A percentile compares a stretch with the other conserved stretches of the same genome.
Evolutionary conservation across 2,113 vertebrate species (phyloP).

Genomic region (Axis porcinus): DNA sequence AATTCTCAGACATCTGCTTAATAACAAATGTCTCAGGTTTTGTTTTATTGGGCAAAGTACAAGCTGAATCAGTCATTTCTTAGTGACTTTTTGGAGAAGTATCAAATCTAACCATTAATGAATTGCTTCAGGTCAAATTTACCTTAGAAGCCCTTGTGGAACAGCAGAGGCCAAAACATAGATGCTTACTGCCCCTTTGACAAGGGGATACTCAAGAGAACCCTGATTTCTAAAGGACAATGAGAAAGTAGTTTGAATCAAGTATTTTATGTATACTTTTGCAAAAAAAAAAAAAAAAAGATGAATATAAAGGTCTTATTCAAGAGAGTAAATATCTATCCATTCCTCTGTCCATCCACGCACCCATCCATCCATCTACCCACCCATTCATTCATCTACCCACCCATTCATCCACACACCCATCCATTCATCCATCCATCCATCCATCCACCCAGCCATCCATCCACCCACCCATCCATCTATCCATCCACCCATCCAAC

Average conservation of each 20-base stretch:
- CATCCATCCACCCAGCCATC: accelerated
- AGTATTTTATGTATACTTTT: not conserved
- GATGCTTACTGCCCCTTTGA: not conserved
- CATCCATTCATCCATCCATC: accelerated
- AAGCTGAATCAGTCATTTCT: not conserved
- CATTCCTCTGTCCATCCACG: not conserved
- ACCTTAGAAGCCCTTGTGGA: not conserved
- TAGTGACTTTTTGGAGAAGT: not conserved
- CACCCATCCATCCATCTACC: accelerated
- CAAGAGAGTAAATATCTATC: not conserved
- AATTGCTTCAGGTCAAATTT: not conserved
- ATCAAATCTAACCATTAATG: not conserved
- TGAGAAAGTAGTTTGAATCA: not conserved
- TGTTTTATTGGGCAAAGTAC: not conserved
- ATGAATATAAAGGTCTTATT: not conserved
- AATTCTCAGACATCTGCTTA: not conserved
- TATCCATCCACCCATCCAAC: accelerated
- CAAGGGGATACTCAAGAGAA: not conserved
- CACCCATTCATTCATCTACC: accelerated
- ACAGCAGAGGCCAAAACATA: not conserved
- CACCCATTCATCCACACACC: accelerated
- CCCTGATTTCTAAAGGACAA: not conserved
- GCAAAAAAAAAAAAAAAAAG: not conserved
- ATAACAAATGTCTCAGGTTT: not conserved
- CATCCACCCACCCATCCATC: accelerated